Evolutionary conservation across 2,113 vertebrate genomes (phyloP), one percentile per base, ranked within the genome.

Genomic region (Cygnus atratus): DNA sequence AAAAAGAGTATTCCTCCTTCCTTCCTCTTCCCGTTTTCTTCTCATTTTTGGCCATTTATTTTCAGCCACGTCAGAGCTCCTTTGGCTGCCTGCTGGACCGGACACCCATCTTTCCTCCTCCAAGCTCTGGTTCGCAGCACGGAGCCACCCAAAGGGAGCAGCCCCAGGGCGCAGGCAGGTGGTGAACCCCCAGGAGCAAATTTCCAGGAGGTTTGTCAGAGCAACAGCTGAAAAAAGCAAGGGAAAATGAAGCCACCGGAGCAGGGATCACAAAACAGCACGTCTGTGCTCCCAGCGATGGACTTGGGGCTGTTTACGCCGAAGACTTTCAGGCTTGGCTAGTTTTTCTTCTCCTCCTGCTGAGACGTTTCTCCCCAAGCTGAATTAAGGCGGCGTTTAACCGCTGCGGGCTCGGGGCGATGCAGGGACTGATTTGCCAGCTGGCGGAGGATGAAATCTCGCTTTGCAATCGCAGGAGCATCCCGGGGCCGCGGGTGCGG

Each of bases 251-350:
- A 41, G 26, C 20, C 29, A 25, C 19, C 13, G 5, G 70, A 41
- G 70, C 7, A 57, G 44, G 35, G 39, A 62, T 55, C 50, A 70
- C n/a, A 10, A 41, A 76, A 11, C 17, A 55, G 24, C 55, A 71
- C 1, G 0, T 10, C 0, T 43, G 16, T 2, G 0, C 48, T 52
- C 39, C 63, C 35, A 24, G 31, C 48, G 58, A 33, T 7, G 7
- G 19, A 67, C 84, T 86, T 76, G 6, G 41, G 37, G 21, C 57
- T 52, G 25, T 65, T 85, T 12, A 72, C 20, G 39, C 28, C 13
- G 62, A 67, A 37, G 39, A 46, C 6, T 46, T 78, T 9, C 65
- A 90, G 28, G 20, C 5, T 71, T 52, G 57, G 55, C n/a, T n/a
- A 22, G 35, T 7, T 16, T 79, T 83, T 7, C 61, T 9, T 6